A percentile compares a stretch with the other conserved stretches of the same genome.
These are phyloP conservation scores for Tachina fera DNA, from an alignment of 2,888 invertebrate genomes.

Conservation along the genomic window DNA sequence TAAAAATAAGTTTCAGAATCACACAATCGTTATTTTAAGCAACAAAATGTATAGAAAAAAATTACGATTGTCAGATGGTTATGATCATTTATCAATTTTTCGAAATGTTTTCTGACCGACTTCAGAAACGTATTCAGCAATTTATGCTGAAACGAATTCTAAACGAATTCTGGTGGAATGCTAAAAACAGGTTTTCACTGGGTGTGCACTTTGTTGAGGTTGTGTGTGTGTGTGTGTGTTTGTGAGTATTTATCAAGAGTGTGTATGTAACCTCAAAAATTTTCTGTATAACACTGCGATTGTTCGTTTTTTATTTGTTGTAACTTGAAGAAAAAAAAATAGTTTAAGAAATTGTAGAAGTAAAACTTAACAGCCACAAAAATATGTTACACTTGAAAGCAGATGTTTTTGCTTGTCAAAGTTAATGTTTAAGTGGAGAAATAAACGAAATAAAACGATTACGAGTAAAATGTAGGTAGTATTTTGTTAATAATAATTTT, in stretches of 20 bases:
- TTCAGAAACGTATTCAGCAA: too few species aligned
- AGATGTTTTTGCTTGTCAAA: constrained; percentile 62
- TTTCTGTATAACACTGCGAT: not conserved
- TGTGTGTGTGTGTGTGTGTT: not conserved
- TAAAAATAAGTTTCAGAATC: too few species aligned
- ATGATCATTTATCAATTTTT: too few species aligned
- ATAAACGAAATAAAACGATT: not conserved
- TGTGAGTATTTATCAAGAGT: not conserved
- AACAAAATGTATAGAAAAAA: too few species aligned
- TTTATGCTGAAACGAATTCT: too few species aligned
- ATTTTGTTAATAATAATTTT: not conserved
- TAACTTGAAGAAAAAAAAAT: too few species aligned
- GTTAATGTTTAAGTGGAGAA: constrained; percentile 60
- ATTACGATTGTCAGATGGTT: too few species aligned
- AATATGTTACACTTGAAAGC: constrained; percentile 67
- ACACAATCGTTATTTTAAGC: too few species aligned
- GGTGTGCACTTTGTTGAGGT: constrained; percentile 1
- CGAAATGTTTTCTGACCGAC: too few species aligned
- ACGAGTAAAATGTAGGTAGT: too few species aligned
- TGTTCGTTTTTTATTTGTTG: not conserved
- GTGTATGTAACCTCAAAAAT: too few species aligned
- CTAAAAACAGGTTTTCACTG: not conserved
- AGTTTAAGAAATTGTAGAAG: not conserved
- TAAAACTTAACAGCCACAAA: constrained; percentile 64
- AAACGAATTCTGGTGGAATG: too few species aligned